These are phyloP conservation scores for Eupithecia pulchellata DNA, from an alignment of 2,888 invertebrate genomes.

Conservation along the genomic window DNA sequence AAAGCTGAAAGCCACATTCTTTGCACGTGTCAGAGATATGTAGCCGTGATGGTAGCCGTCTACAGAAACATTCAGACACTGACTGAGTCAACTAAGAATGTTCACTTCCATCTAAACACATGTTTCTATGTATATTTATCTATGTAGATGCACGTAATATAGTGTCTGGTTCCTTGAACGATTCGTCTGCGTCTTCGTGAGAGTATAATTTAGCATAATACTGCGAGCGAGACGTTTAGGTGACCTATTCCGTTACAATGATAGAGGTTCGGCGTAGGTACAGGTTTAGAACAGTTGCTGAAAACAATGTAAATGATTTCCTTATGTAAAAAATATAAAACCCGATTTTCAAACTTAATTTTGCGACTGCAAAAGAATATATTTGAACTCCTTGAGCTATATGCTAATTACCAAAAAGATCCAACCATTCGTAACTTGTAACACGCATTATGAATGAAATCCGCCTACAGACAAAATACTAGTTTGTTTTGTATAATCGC, in stretches of 20 bases:
- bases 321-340: background rate
- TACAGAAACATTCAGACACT: conserved; percentile 27
- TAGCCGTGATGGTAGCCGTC: conserved; percentile 24
- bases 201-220: conserved; percentile 33
- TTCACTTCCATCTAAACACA: conserved; percentile 18
- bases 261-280: background rate
- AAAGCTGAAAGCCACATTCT: conserved; percentile 24
- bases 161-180: conserved; percentile 28
- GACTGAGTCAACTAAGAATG: conserved; percentile 34
- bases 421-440: conserved; percentile 1
- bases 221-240: conserved; percentile 22
- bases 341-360: background rate
- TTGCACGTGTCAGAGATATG: conserved; percentile 20
- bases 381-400: background rate
- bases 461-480: conserved; percentile 30
- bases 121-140: conserved; percentile 5
- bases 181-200: conserved; percentile 31
- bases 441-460: conserved; percentile 33
- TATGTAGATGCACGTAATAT: conserved; percentile 2
- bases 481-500: conserved; percentile 33
- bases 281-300: background rate
- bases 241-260: conserved; percentile 17
- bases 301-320: background rate
- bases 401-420: conserved; percentile 8
- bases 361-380: background rate